Evolutionary conservation across 1,140 invertebrate species (phyloP).

Genomic region (Fragariocoptes setiger): DNA sequence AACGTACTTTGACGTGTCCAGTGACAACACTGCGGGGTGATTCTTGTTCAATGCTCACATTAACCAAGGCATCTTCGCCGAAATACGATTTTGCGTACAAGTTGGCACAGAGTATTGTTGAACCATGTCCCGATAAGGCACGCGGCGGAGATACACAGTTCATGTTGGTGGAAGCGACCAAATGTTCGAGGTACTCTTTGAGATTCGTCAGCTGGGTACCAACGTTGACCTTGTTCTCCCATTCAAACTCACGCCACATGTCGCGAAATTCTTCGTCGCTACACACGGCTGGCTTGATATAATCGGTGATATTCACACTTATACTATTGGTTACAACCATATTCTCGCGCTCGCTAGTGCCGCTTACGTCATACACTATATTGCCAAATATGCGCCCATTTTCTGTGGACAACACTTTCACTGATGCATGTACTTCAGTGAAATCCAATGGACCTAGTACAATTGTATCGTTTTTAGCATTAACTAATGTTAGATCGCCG

Average conservation of each 20-base stretch:
- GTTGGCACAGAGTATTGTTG: conserved; percentile 84
- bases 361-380: conserved; percentile 87
- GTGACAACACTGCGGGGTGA: conserved; percentile 56
- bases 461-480: conserved; percentile 69
- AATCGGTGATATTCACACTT: conserved; percentile 99
- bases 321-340: conserved; percentile 96
- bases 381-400: conserved; percentile 99
- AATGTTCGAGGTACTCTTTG: conserved; percentile 61
- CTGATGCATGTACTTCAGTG: conserved; percentile 86
- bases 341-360: conserved; percentile 67
- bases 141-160: conserved; percentile 86
- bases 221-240: conserved; percentile 98
- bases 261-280: conserved; percentile 78
- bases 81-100: conserved; percentile 96
- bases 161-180: conserved; percentile 90
- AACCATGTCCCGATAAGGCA: conserved; percentile 74
- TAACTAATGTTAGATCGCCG: conserved; percentile 72
- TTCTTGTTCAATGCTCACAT: conserved; percentile 76
- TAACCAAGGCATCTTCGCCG: conserved; percentile 90
- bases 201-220: conserved; percentile 76
- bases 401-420: conserved; percentile 79
- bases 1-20: conserved; percentile 81
- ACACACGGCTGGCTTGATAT: conserved; percentile 84
- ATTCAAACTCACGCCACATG: conserved; percentile 99
- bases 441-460: conserved; percentile 86